Percentiles rank a stretch among this genome's conserved stretches.
These are phyloP conservation scores for Nycticebus coucang DNA, from an alignment of 2,113 vertebrate species.

Conservation along the genomic window DNA sequence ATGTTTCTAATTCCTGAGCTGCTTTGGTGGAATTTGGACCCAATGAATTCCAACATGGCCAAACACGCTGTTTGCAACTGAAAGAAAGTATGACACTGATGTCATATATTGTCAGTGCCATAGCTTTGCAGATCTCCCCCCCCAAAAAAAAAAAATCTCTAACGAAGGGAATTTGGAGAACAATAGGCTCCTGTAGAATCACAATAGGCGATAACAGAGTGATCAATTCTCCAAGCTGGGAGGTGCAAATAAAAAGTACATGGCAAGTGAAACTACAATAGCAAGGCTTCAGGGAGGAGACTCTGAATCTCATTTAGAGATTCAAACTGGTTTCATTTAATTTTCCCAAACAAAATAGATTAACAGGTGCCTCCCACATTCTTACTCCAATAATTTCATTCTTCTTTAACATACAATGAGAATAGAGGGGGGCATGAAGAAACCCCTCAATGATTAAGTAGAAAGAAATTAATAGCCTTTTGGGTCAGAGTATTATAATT, in stretches of 20 bases:
- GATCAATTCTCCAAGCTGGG: slow-evolving; percentile 9
- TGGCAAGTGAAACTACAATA: neutral
- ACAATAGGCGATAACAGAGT: neutral
- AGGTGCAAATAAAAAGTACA: slow-evolving; percentile 43
- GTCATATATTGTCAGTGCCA: neutral
- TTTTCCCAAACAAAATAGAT: slow-evolving; percentile 54
- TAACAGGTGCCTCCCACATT: neutral
- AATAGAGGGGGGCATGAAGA: neutral
- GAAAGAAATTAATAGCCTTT: slow-evolving; percentile 57
- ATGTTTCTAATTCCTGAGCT: slow-evolving; percentile 5
- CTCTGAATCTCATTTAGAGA: slow-evolving; percentile 18
- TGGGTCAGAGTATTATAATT: slow-evolving; percentile 59
- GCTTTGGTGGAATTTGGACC: slow-evolving; percentile 10
- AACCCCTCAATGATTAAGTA: slow-evolving; percentile 35
- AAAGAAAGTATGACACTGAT: neutral
- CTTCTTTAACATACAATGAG: slow-evolving; percentile 53
- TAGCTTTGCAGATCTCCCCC: neutral
- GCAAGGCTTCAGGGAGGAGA: neutral
- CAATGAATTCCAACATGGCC: slow-evolving; percentile 9
- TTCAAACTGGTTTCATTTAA: slow-evolving; percentile 7
- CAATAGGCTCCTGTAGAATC: neutral
- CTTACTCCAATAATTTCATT: slow-evolving; percentile 40
- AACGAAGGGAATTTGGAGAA: neutral
- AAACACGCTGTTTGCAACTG: neutral
- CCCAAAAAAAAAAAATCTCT: neutral